Evolutionary conservation across 1,140 invertebrate genomes (phyloP), one percentile per base, ranked within the genome.

Genomic region (Cydia strobilella): DNA sequence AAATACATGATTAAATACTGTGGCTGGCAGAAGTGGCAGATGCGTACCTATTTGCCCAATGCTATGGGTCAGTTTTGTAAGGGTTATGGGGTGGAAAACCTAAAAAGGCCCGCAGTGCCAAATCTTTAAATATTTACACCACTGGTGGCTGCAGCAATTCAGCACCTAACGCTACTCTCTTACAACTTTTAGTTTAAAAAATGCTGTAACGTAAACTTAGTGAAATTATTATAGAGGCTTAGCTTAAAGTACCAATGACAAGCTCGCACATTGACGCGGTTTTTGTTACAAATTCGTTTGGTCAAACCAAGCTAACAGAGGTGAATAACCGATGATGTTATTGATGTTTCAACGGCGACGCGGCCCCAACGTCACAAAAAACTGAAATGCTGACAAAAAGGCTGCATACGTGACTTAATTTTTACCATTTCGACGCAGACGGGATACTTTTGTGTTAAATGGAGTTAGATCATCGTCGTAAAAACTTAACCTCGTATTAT

Each of bases 301-400:
- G n/a, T 51, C 48, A 51, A 45, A 45, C n/a, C n/a, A 15, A 48
- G 13, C 45, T 48, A 39, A 39, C 45, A 7, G 48, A 51, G 48
- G 15, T 51, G 48, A 51, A 51, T 51, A 51, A 51, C 48, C 48
- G 48, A 51, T 51, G 48, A 51, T 51, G n/a, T 18, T 51, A 51
- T 51, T 51, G 48, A 51, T 18, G 48, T 51, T 51, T 18, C 48
- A 51, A 18, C 48, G 18, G 48, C 48, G n/a, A 51, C 1, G 15
- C 5, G 15, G 48, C 7, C 48, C 45, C 48, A 3, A 51, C 48
- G 48, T 7, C 48, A 51, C 48, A 51, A 51, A 51, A 51, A 51
- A 18, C 48, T 51, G 48, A 51, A 51, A 51, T 51, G 48, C n/a
- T 51, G n/a, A 51, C 48, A 51, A 51, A 51, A 51, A 51, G 48